Percentiles rank a stretch among this genome's conserved stretches.
Evolutionary conservation across 2,888 invertebrate species (phyloP).

Genomic region (Patella pellucida): DNA sequence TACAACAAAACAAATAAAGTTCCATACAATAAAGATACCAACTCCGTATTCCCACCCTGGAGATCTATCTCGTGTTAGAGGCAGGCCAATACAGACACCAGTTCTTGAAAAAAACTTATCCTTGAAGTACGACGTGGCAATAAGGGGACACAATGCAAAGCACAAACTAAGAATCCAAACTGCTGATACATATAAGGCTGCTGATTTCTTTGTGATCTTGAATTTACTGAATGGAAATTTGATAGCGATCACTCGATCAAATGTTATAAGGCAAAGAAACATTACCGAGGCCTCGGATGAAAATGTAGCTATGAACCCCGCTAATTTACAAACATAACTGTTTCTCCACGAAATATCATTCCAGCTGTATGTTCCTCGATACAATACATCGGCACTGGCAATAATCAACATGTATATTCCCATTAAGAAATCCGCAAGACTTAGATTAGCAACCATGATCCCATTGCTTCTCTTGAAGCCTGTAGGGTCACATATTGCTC

Average conservation of each 20-base stretch:
- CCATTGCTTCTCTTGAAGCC: constrained; percentile 21
- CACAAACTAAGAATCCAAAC: constrained; percentile 56
- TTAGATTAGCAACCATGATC: constrained; percentile 28
- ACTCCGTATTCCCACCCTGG: constrained; percentile 68
- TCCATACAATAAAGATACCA: constrained; percentile 63
- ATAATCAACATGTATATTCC: constrained; percentile 47
- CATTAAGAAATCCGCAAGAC: constrained; percentile 39
- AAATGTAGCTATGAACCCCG: constrained; percentile 46
- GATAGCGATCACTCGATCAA: constrained; percentile 77
- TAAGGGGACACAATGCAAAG: constrained; percentile 59
- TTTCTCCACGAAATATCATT: constrained; percentile 45
- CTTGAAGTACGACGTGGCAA: constrained; percentile 57
- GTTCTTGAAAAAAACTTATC: constrained; percentile 62
- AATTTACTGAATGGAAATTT: constrained; percentile 74
- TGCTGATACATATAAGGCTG: constrained; percentile 41
- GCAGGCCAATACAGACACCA: constrained; percentile 65
- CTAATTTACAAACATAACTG: constrained; percentile 43
- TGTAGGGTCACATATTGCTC: constrained; percentile 45
- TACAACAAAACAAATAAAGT: constrained; percentile 59
- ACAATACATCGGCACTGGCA: constrained; percentile 42
- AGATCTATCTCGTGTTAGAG: constrained; percentile 62
- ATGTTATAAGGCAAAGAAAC: constrained; percentile 76
- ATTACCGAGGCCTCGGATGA: constrained; percentile 78
- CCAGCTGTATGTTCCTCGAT: constrained; percentile 46
- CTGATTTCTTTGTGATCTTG: constrained; percentile 45